These are phyloP conservation scores for Sparus aurata DNA, from an alignment of 2,797 vertebrate genomes.

Conservation along the genomic window DNA sequence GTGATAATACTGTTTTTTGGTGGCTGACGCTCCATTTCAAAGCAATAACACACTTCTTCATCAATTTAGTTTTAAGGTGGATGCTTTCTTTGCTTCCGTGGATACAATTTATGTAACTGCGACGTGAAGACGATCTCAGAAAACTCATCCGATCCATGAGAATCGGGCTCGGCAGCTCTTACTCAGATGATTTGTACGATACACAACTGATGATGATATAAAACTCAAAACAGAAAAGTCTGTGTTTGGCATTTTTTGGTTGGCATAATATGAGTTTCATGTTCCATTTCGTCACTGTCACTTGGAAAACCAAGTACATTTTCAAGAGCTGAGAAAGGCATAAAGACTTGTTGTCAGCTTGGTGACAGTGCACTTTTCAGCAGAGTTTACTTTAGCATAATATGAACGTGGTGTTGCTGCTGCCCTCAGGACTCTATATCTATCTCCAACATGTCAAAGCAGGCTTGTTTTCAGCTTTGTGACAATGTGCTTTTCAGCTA, in stretches of 20 bases:
- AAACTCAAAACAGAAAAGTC: not conserved
- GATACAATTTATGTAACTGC: not conserved
- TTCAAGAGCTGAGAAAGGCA: no score
- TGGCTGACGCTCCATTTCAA: not conserved
- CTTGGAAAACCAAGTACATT: no score
- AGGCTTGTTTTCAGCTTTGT: constrained; percentile 1
- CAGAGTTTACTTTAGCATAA: not conserved
- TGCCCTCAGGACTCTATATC: not conserved
- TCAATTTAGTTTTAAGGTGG: not conserved
- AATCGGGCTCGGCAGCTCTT: not conserved
- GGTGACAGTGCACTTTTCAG: no score
- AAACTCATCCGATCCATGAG: not conserved
- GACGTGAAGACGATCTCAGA: not conserved
- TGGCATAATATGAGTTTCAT: not conserved
- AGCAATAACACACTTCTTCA: not conserved
- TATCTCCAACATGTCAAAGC: not conserved
- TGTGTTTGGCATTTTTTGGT: no score
- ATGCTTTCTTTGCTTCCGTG: not conserved
- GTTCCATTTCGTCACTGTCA: no score
- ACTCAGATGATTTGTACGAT: not conserved
- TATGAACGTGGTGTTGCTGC: not conserved
- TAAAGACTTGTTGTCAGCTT: no score
- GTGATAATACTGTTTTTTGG: not conserved
- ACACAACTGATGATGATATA: not conserved
- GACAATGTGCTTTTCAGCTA: not conserved